Conservation (phyloP, 2,113 vertebrate species). For the Tautogolabrus adspersus region DNA sequence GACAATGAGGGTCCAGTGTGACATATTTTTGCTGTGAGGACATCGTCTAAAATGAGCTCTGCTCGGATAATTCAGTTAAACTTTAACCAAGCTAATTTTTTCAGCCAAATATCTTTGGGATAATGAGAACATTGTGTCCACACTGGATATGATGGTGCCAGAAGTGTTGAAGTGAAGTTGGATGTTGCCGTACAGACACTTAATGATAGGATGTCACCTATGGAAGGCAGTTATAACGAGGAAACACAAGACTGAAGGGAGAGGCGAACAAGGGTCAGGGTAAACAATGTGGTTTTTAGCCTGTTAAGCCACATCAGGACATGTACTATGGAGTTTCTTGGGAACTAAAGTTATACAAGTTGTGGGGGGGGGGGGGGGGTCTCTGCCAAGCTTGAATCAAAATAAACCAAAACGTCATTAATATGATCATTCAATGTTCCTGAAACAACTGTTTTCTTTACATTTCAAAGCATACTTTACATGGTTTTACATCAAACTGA, state of each 20-base stretch:
- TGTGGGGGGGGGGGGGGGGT: too few relatives aligned
- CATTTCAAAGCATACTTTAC: too few relatives aligned
- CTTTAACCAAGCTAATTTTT: background rate
- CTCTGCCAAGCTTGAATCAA: too few relatives aligned
- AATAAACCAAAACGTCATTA: too few relatives aligned
- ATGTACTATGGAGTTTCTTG: background rate
- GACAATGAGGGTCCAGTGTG: conserved; percentile 5
- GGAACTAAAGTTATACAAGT: too few relatives aligned
- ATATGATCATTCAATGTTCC: too few relatives aligned
- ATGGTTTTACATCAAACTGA: too few relatives aligned
- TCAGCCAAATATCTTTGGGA: conserved; percentile 5
- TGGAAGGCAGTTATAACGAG: conserved; percentile 1
- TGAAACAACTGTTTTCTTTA: too few relatives aligned
- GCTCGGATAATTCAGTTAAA: background rate
- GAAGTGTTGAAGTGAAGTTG: conserved; percentile 2
- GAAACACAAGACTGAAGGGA: conserved; percentile 5
- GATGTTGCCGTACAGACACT: conserved; percentile 2
- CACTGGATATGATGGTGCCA: background rate
- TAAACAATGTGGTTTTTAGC: background rate
- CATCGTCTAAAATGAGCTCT: background rate
- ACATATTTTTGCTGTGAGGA: conserved; percentile 5
- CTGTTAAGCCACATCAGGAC: background rate
- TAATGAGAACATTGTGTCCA: conserved; percentile 19
- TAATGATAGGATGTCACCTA: conserved; percentile 15
- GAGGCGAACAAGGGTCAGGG: background rate